A percentile compares a stretch with the other conserved stretches of the same genome.
phyloP scores from a whole-genome alignment of 2,888 invertebrate genomes.

The Apotomis betuletana region DNA sequence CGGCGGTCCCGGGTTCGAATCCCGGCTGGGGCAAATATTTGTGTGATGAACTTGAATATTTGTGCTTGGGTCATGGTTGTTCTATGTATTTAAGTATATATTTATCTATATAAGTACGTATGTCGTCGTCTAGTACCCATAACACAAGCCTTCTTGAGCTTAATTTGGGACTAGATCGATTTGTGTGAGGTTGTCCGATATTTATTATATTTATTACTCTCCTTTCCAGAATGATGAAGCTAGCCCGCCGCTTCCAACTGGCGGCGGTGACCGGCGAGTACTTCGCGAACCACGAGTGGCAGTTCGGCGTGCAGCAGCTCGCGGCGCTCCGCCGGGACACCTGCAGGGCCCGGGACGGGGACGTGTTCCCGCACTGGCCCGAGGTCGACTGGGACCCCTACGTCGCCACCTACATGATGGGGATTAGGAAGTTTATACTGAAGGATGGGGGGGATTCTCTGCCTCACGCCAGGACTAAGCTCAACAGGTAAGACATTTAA shows the following conservation, averaged over 20 bases:
- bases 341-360: slow-evolving; percentile 68
- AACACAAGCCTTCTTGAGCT: too few species aligned
- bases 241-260: slow-evolving; percentile 90
- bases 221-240: slow-evolving; percentile 89
- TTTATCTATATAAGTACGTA: too few species aligned
- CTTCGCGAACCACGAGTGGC: slow-evolving; percentile 94
- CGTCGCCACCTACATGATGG: slow-evolving; percentile 91
- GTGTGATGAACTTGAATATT: too few species aligned
- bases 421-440: slow-evolving; percentile 91
- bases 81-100: too few species aligned
- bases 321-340: slow-evolving; percentile 82
- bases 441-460: slow-evolving; percentile 89
- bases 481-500: slow-evolving; percentile 82
- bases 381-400: slow-evolving; percentile 91
- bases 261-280: slow-evolving; percentile 91
- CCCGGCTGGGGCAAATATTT: too few species aligned
- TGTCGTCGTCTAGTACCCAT: too few species aligned
- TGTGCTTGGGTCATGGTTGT: too few species aligned
- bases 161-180: too few species aligned
- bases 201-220: too few species aligned
- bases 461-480: slow-evolving; percentile 85
- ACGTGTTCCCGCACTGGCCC: slow-evolving; percentile 85
- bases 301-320: slow-evolving; percentile 87
- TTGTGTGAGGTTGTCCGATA: too few species aligned
- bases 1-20: too few species aligned